Evolutionary conservation across 2,113 vertebrate species (phyloP).

Genomic region (Dicrurus megarhynchus): DNA sequence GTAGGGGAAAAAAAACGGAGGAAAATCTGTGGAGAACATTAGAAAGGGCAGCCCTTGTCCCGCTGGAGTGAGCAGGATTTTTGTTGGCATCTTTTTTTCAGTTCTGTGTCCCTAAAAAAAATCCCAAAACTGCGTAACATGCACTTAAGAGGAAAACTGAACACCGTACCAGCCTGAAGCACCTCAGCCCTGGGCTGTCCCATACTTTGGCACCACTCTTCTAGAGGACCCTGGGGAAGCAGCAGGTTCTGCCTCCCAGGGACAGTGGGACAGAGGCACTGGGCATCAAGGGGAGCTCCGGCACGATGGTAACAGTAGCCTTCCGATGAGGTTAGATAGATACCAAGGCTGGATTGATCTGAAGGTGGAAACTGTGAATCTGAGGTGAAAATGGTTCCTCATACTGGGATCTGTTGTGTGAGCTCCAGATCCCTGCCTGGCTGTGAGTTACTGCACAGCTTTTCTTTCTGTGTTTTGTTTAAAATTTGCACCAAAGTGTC

Average conservation of each 20-base stretch:
- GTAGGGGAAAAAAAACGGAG: accelerated
- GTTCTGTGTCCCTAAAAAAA: not conserved
- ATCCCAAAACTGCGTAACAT: accelerated
- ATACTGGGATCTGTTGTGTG: not conserved
- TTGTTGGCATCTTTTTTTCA: not conserved
- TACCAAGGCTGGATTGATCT: not conserved
- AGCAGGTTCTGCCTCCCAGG: not conserved
- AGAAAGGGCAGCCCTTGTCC: not conserved
- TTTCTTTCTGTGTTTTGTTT: not conserved
- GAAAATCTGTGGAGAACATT: not conserved
- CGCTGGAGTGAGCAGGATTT: not conserved
- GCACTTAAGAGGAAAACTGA: not conserved
- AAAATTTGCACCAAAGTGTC: not conserved
- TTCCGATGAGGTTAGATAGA: not conserved
- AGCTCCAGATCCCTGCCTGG: accelerated
- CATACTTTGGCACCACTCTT: accelerated
- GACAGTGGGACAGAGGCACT: not conserved
- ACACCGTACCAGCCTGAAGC: not conserved
- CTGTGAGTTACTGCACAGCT: not conserved
- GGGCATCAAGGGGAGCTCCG: not conserved
- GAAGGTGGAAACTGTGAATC: not conserved
- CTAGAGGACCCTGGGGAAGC: not conserved
- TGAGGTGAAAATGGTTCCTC: not conserved
- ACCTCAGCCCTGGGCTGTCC: not conserved
- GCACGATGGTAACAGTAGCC: accelerated